Evolutionary conservation across 2,888 invertebrate species (phyloP), one percentile per base, ranked within the genome.

Genomic region (Leptopterna dolabrata): DNA sequence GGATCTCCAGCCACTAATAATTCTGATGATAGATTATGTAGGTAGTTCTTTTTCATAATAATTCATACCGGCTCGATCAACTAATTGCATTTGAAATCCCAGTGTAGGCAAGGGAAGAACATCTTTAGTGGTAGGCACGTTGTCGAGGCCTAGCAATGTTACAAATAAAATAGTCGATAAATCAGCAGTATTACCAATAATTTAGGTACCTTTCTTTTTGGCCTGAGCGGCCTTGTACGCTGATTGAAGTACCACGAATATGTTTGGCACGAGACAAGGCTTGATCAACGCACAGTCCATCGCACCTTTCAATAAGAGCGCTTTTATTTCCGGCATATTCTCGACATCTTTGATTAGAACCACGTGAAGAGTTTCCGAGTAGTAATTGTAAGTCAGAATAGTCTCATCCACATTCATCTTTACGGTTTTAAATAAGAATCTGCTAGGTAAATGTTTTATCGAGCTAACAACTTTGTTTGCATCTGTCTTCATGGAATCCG

Each of bases 151-250:
- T n/a, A n/a, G n/a, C n/a, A n/a, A n/a, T n/a, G n/a, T n/a, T n/a
- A n/a, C n/a, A n/a, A n/a, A n/a, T n/a, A n/a, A n/a, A n/a, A n/a
- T n/a, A n/a, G n/a, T n/a, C n/a, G n/a, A n/a, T 36, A 36, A 36
- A 2, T 36, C 4, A 36, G 7, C 2, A 36, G 36, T 4, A 36
- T 36, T 7, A 36, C 2, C 7, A 36, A 36, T 36, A 2, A 36
- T 4, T 36, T 36, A 73, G 6, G 91, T 91, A n/a, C 91, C 91
- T 0, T 91, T 91, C 89, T 93, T 93, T 80, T 93, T 92, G 0
- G 93, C 92, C 0, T 94, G 90, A 0, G 93, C 92, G 1, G 95
- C 95, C 91, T 93, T 94, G 90, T 96, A 95, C 0, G 95, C 95
- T 0, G 95, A 95, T 9, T 95, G 93, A 0, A 93, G 93, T 13